phyloP scores from a whole-genome alignment of 1,140 invertebrate genomes.

The Bombus confusus region DNA sequence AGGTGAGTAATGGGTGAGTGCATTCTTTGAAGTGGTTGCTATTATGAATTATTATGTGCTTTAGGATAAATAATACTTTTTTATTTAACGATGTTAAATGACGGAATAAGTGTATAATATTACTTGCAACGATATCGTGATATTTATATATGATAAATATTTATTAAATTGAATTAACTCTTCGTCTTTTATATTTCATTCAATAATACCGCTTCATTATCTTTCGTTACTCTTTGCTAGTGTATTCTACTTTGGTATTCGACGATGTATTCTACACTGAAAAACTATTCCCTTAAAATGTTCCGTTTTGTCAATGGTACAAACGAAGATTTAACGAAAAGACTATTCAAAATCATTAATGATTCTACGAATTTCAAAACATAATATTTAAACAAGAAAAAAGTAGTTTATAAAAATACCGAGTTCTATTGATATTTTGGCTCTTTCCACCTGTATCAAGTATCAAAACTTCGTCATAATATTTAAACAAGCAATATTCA shows the following conservation, averaged over 20 bases:
- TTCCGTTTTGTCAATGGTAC: neutral
- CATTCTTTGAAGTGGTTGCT: neutral
- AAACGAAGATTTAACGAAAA: too few species aligned
- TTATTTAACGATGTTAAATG: too few species aligned
- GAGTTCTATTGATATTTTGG: neutral
- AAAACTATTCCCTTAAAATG: neutral
- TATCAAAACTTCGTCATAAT: neutral
- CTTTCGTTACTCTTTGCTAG: too few species aligned
- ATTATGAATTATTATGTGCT: neutral
- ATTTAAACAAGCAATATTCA: neutral
- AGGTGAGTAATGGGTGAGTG: neutral
- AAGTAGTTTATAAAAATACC: neutral
- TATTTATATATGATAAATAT: too few species aligned
- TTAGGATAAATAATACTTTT: too few species aligned
- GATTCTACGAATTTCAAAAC: neutral
- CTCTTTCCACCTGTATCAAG: neutral
- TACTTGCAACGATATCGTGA: too few species aligned
- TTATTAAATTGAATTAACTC: too few species aligned
- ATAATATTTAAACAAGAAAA: neutral
- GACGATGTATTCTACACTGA: neutral
- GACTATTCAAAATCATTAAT: too few species aligned
- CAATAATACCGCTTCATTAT: too few species aligned
- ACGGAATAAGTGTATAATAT: too few species aligned
- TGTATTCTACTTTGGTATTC: too few species aligned
- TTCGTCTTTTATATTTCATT: too few species aligned